Conservation (phyloP, 2,113 vertebrate species). For the Anhinga rufa region DNA sequence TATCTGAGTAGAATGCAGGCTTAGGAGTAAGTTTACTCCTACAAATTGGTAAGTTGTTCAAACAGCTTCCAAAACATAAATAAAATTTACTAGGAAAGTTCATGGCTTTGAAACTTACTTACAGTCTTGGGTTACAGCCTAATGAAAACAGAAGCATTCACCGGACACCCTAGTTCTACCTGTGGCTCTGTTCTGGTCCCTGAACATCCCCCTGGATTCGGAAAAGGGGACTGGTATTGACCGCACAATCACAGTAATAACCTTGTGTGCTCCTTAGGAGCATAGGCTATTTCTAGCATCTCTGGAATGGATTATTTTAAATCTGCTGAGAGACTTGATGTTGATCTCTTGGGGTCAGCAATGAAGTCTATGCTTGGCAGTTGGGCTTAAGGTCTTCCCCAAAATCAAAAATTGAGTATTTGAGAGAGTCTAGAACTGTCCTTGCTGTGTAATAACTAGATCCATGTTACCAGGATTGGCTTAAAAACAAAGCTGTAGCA, state of each 20-base stretch:
- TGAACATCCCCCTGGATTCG: background rate
- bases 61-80: background rate
- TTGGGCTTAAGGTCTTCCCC: background rate
- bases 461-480: background rate
- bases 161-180: background rate
- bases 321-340: slow-evolving; percentile 37
- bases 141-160: background rate
- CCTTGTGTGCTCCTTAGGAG: background rate
- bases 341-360: background rate
- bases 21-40: background rate
- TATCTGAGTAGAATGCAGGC: background rate
- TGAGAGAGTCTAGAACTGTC: background rate
- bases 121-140: background rate
- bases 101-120: background rate
- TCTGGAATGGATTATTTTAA: slow-evolving; percentile 52
- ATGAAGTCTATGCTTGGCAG: background rate
- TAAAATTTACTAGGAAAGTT: background rate
- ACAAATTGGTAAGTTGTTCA: background rate
- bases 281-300: slow-evolving; percentile 18
- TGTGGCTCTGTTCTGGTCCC: background rate
- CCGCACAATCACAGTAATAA: background rate
- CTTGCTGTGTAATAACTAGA: background rate
- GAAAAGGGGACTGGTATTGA: background rate
- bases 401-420: background rate
- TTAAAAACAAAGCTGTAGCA: slow-evolving; percentile 8